These are phyloP conservation scores for Steromphala cineraria DNA, from an alignment of 2,888 invertebrate genomes.

Conservation along the genomic window DNA sequence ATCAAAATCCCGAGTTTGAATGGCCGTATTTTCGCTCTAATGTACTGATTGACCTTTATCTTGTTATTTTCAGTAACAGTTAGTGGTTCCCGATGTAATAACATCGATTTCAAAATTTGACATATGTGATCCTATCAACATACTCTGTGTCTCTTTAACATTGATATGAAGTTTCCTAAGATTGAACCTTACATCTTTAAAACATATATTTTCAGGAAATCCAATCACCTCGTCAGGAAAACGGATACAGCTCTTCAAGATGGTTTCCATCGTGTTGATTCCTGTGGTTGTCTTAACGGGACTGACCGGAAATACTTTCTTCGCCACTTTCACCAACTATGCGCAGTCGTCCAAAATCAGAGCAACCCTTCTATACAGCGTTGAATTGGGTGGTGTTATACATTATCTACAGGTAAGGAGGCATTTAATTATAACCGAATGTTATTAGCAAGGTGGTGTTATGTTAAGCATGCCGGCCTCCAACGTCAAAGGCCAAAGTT, in stretches of 20 bases:
- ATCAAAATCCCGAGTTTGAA: no score
- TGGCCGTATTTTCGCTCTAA: no score
- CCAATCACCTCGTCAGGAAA: constrained; percentile 64
- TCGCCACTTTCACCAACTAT: constrained; percentile 20
- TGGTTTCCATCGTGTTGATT: constrained; percentile 26
- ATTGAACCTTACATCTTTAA: not conserved
- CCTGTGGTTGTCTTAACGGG: constrained; percentile 18
- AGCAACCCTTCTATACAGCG: constrained; percentile 8
- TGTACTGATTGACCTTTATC: no score
- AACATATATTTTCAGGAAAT: constrained; percentile 50
- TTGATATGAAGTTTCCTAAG: not conserved
- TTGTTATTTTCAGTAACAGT: no score
- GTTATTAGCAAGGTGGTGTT: no score
- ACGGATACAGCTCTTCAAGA: constrained; percentile 50
- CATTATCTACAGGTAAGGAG: not conserved
- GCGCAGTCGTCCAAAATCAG: not conserved
- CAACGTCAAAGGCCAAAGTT: no score
- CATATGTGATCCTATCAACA: no score
- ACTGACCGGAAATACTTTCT: constrained; percentile 21
- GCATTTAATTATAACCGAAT: no score
- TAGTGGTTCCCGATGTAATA: no score
- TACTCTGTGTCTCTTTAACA: no score
- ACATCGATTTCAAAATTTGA: no score
- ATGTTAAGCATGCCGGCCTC: no score
- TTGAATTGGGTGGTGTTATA: not conserved